phyloP scores from a whole-genome alignment of 1,140 invertebrate species.

The Carposina sasakii region DNA sequence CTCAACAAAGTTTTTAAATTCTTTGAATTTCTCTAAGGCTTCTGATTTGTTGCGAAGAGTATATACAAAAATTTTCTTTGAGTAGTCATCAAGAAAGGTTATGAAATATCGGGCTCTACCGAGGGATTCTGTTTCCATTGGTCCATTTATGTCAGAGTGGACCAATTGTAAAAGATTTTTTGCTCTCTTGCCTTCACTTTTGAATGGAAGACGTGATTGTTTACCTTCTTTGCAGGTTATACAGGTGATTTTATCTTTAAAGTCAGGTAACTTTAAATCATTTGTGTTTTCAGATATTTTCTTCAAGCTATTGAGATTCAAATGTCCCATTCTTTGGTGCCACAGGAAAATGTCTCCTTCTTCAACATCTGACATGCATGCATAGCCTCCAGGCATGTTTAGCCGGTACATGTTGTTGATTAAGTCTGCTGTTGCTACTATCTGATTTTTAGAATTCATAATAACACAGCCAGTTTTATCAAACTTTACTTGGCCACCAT shows the following conservation, averaged over 20 bases:
- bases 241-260: constrained; percentile 22
- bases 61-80: constrained; percentile 39
- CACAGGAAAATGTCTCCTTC: constrained; percentile 24
- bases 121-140: constrained; percentile 36
- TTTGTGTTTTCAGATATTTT: no score
- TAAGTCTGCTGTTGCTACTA: constrained; percentile 22
- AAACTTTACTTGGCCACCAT: constrained; percentile 34
- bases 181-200: not conserved
- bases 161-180: not conserved
- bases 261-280: constrained; percentile 20
- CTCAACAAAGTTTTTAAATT: constrained; percentile 34
- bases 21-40: constrained; percentile 35
- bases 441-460: constrained; percentile 17
- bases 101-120: constrained; percentile 45
- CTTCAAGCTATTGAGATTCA: constrained; percentile 31
- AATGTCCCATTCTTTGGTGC: constrained; percentile 33
- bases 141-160: constrained; percentile 47
- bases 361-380: constrained; percentile 28
- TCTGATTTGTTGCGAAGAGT: constrained; percentile 52
- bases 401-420: constrained; percentile 28
- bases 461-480: constrained; percentile 25
- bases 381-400: constrained; percentile 15
- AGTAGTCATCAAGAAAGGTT: constrained; percentile 58
- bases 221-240: constrained; percentile 27
- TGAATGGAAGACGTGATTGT: constrained; percentile 27